Base-by-base conservation (phyloP, 2,113 vertebrate genomes). In the Bucco capensis region DNA sequence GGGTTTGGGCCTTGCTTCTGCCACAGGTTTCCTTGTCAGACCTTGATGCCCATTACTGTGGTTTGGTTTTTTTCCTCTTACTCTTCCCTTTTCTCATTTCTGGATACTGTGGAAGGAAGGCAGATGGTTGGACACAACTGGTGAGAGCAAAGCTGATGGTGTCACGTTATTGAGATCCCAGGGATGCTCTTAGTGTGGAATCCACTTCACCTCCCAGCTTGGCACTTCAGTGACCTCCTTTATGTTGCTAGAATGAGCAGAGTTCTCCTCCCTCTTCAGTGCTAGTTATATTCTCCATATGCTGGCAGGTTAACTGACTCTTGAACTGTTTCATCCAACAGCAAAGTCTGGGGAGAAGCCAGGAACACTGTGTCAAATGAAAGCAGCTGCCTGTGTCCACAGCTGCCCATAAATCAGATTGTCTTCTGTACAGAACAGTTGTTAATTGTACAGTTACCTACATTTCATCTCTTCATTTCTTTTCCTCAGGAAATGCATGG, bases 371-470 rank as follows among this genome's bases (percentile, higher is more conserved):
- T 88, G 88, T 44, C 92, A 87, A 92, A 94, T 94, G 92, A 95
- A 93, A 86, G 71, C 88, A 44, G 42, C 42, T 78, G 70, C 78
- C 64, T 83, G 42, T 78, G 72, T 44, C 89, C 94, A 90, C 86
- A 94, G 81, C 84, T 89, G 80, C 81, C 93, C 86, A 89, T 94
- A 90, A 94, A 96, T 95, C 93, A 90, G 77, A 75, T 85, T 46
- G 37, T 42, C 72, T 83, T 88, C 75, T 87, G 85, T 57, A 92
- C 86, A 67, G 15, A 95, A 83, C 75, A 84, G 33, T 70, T 81
- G 89, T 50, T 96, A 96, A 96, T 95, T 96, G 88, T 94, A 96
- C 86, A 91, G 95, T 96, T 95, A 78, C 95, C 62, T 57, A 14
- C 12, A 80, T 65, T 85, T 85, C 37, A 82, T 85, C 21, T 86